Evolutionary conservation across 2,113 vertebrate genomes (phyloP).

Genomic region (Thomomys bottae): DNA sequence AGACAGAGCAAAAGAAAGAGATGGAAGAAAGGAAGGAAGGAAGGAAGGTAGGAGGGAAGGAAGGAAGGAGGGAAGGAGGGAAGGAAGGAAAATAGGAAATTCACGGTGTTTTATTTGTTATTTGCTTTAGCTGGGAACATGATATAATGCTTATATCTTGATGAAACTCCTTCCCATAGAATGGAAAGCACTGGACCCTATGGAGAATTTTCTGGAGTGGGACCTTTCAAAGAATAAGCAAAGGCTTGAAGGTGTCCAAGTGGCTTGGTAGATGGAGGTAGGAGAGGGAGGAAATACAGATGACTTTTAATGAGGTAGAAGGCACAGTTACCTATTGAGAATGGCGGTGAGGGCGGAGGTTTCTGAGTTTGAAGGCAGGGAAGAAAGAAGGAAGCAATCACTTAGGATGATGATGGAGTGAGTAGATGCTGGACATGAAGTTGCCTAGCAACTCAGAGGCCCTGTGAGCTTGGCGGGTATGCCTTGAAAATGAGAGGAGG

Average conservation of each 20-base stretch:
- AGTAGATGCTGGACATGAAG: neutral
- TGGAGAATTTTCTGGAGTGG: neutral
- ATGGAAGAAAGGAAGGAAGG: too few species aligned
- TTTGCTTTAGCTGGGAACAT: slow-evolving; percentile 8
- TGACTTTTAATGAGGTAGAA: neutral
- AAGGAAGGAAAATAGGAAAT: neutral
- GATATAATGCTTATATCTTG: neutral
- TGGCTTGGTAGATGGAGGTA: rapidly evolving
- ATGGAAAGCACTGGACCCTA: neutral
- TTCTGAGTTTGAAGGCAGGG: neutral
- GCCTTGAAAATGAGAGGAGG: neutral
- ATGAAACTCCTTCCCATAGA: neutral
- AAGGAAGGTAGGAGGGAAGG: too few species aligned
- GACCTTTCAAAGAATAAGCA: neutral
- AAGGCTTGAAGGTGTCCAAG: neutral
- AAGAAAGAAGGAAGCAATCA: neutral
- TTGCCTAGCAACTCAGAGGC: neutral
- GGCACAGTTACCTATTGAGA: neutral
- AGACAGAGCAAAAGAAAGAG: too few species aligned
- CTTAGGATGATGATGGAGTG: neutral
- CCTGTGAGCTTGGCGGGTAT: neutral
- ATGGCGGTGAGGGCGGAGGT: neutral
- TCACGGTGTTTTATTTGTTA: neutral
- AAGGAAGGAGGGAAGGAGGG: neutral
- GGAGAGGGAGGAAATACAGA: neutral